Evolutionary conservation across 2,888 invertebrate species (phyloP).

Genomic region (Dryocosmus kuriphilus): DNA sequence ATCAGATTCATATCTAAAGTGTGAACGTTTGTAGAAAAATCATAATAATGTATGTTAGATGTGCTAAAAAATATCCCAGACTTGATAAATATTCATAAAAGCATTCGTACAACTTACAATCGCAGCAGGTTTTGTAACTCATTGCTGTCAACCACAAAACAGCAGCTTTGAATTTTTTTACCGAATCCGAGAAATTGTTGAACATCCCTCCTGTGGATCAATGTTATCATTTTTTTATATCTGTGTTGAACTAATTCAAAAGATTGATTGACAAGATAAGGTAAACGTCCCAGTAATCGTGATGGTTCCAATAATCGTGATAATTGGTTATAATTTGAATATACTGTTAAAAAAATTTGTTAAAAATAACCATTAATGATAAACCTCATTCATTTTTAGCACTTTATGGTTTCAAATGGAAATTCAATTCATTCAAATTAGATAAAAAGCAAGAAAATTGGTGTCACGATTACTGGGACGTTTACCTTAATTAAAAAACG

Average conservation of each 20-base stretch:
- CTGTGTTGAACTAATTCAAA: not conserved
- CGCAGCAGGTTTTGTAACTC: not conserved
- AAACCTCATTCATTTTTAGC: no score
- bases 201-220: no score
- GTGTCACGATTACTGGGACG: no score
- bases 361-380: no score
- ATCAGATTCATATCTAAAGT: not conserved
- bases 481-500: not conserved
- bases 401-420: no score
- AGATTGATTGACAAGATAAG: not conserved
- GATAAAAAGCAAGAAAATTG: no score
- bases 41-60: not conserved
- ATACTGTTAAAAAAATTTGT: no score
- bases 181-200: not conserved
- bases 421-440: no score
- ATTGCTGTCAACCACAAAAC: not conserved
- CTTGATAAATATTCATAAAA: not conserved
- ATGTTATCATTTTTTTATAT: not conserved
- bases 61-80: not conserved
- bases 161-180: not conserved
- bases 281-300: no score
- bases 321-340: no score
- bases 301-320: no score
- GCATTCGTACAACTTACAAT: not conserved
- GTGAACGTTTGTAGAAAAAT: not conserved